Percentiles rank a stretch among this genome's conserved stretches.
Conservation (phyloP, 2,888 invertebrate species). For the Tanypteryx hageni region DNA sequence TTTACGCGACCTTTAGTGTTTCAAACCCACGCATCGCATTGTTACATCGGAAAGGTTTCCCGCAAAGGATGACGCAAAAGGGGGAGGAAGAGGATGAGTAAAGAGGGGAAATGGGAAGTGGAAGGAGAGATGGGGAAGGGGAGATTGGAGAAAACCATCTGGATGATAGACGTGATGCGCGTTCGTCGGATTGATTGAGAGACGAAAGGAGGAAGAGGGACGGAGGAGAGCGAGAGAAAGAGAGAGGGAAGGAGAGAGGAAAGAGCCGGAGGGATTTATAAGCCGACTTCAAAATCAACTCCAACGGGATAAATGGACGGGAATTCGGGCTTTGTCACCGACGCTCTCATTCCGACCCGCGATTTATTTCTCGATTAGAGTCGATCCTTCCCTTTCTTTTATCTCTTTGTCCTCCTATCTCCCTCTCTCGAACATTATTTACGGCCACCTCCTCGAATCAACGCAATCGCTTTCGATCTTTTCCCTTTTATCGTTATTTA, state of each 20-base stretch:
- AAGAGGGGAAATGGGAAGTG: too few species aligned
- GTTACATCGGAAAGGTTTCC: neutral
- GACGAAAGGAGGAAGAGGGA: neutral
- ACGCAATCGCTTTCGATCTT: too few species aligned
- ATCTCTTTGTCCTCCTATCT: neutral
- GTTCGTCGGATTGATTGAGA: neutral
- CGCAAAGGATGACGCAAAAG: neutral
- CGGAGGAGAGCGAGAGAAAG: neutral
- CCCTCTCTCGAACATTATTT: too few species aligned
- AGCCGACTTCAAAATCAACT: neutral
- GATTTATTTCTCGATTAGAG: neutral
- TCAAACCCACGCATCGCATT: neutral
- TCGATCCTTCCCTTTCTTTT: neutral
- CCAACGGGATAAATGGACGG: neutral
- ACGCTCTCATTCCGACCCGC: neutral
- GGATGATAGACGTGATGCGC: neutral
- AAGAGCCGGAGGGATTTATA: too few species aligned
- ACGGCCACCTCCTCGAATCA: too few species aligned
- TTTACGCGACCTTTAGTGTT: too few species aligned
- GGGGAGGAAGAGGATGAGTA: too few species aligned
- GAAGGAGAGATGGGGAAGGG: too few species aligned
- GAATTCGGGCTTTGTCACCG: neutral
- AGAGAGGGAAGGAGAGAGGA: neutral
- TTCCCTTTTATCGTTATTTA: too few species aligned
- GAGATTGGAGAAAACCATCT: neutral